These are phyloP conservation scores for Sternarchorhynchus goeldii DNA, from an alignment of 2,797 vertebrate species.

Conservation along the genomic window DNA sequence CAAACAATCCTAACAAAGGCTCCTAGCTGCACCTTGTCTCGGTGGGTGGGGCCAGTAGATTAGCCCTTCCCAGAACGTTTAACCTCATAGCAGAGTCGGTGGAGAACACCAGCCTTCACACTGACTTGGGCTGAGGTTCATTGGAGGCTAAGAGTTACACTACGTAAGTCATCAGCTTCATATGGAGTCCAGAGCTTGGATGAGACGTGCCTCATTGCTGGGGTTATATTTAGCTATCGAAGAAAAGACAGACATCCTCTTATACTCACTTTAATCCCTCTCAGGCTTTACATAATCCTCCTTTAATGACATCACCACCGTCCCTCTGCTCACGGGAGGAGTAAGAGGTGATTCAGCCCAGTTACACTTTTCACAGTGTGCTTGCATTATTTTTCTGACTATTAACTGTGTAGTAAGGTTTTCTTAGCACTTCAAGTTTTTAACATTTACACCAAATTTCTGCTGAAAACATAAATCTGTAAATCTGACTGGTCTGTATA, in stretches of 20 bases:
- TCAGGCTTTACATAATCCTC: conserved; percentile 56
- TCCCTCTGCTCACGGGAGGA: not conserved
- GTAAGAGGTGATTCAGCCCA: conserved; percentile 5
- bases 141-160: conserved; percentile 20
- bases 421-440: not conserved
- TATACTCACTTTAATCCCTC: conserved; percentile 60
- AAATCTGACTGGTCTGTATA: not conserved
- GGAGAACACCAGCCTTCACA: not conserved
- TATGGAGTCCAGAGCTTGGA: not conserved
- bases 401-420: not conserved
- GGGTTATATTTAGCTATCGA: conserved; percentile 52
- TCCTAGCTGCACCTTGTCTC: not conserved
- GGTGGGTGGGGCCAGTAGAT: conserved; percentile 15
- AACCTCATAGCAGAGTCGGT: not conserved
- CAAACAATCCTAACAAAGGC: not conserved
- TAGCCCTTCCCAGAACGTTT: conserved; percentile 1
- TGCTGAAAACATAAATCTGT: not conserved
- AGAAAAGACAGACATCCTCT: conserved; percentile 59
- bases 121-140: conserved; percentile 16
- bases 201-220: conserved; percentile 23
- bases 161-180: conserved; percentile 1
- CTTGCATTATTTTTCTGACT: too few species aligned
- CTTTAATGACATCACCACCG: conserved; percentile 23
- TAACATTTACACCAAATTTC: conserved; percentile 6
- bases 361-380: conserved; percentile 12